Evolutionary conservation across 35 echinoderm and acorn worm genomes (phyloP).

Genomic region (Heliocidaris erythrogramma): DNA sequence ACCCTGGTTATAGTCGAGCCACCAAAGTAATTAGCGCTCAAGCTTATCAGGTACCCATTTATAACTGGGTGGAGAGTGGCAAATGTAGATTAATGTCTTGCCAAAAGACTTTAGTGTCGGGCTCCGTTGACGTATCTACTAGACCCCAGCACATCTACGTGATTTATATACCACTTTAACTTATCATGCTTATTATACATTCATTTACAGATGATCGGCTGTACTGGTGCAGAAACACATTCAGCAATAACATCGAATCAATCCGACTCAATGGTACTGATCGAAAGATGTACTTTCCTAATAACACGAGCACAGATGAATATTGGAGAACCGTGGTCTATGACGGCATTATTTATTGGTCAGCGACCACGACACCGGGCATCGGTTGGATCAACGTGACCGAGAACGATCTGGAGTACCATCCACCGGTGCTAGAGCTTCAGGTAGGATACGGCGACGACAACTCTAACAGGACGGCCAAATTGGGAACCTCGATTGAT

Average conservation of each 20-base stretch:
- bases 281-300: not conserved
- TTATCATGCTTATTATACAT: not conserved
- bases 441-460: not conserved
- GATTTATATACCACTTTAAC: too few species aligned
- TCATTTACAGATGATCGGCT: not conserved
- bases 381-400: not conserved
- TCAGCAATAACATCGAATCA: not conserved
- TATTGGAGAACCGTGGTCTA: not conserved
- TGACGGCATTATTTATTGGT: not conserved
- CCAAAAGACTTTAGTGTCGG: too few species aligned
- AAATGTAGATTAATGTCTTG: too few species aligned
- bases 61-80: too few species aligned
- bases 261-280: not conserved
- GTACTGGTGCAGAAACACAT: not conserved
- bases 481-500: not conserved
- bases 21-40: too few species aligned
- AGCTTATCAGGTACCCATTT: too few species aligned
- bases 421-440: not conserved
- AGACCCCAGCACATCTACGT: too few species aligned
- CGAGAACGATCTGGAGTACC: not conserved
- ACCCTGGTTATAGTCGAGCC: too few species aligned
- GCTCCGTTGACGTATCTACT: too few species aligned
- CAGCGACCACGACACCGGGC: not conserved
- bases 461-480: not conserved
- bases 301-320: not conserved